Percentiles rank a stretch among this genome's conserved stretches.
Evolutionary conservation across 2,113 vertebrate species (phyloP).

Genomic region (Gasterosteus nipponicus): DNA sequence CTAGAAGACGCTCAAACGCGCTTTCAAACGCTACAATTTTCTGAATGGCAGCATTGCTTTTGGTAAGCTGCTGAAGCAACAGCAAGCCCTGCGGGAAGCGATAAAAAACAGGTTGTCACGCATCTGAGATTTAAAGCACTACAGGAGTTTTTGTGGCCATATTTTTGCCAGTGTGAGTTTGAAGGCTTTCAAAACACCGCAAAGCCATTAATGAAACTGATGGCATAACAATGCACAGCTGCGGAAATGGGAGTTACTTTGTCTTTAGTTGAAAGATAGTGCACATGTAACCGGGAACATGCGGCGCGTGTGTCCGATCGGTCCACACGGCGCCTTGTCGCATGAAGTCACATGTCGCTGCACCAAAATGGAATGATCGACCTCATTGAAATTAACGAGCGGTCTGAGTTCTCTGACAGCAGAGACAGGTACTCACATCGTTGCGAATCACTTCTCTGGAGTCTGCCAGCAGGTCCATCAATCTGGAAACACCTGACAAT

Average conservation of each 20-base stretch:
- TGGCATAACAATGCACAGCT: neutral
- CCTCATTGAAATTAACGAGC: neutral
- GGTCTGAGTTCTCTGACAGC: neutral
- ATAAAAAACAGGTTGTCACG: neutral
- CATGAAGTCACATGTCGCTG: neutral
- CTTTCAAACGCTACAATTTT: slow-evolving; percentile 99
- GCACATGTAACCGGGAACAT: neutral
- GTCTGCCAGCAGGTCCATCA: slow-evolving; percentile 97
- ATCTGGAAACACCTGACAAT: slow-evolving; percentile 90
- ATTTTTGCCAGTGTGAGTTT: slow-evolving; percentile 1
- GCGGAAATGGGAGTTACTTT: neutral
- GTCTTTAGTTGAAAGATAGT: neutral
- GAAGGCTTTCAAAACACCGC: neutral
- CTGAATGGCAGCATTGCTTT: slow-evolving; percentile 97
- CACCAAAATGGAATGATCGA: neutral
- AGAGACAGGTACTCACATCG: slow-evolving; percentile 85
- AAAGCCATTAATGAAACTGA: neutral
- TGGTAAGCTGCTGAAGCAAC: slow-evolving; percentile 94
- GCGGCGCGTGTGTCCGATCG: neutral
- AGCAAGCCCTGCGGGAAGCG: slow-evolving; percentile 86
- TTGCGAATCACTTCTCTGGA: slow-evolving; percentile 98
- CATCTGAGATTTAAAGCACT: neutral
- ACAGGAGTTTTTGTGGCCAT: neutral
- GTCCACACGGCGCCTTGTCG: neutral
- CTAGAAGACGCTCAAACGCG: slow-evolving; percentile 95